These are phyloP conservation scores for Pollenia amentaria DNA, from an alignment of 2,888 invertebrate genomes.

Conservation along the genomic window DNA sequence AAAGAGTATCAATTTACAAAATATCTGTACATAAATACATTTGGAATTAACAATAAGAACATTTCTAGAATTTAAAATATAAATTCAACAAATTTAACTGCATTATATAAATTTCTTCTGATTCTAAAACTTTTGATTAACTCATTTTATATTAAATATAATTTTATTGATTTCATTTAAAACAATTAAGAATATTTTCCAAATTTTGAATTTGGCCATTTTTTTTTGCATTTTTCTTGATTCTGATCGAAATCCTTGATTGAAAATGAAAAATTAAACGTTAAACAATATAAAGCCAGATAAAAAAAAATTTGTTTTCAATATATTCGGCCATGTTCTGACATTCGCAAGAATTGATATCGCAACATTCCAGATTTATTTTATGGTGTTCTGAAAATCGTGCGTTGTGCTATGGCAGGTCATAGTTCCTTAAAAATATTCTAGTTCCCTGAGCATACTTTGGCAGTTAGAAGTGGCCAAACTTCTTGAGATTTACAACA, in stretches of 20 bases:
- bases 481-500: no score
- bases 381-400: no score
- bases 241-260: conserved; percentile 45
- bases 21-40: neutral
- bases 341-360: no score
- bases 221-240: conserved; percentile 9
- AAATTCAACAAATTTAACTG: neutral
- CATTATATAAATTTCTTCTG: neutral
- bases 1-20: conserved; percentile 12
- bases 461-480: no score
- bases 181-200: conserved; percentile 72
- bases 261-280: neutral
- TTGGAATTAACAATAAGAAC: conserved; percentile 11
- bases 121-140: neutral
- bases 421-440: no score
- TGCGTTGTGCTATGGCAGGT: no score
- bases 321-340: no score
- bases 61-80: conserved; percentile 7
- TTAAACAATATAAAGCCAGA: neutral
- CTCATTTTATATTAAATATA: conserved; percentile 21
- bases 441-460: no score
- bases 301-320: neutral
- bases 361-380: no score
- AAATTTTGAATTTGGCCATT: conserved; percentile 74
- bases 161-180: conserved; percentile 31